Conservation (phyloP, 2,888 invertebrate genomes). For the Sepioteuthis lessoniana region DNA sequence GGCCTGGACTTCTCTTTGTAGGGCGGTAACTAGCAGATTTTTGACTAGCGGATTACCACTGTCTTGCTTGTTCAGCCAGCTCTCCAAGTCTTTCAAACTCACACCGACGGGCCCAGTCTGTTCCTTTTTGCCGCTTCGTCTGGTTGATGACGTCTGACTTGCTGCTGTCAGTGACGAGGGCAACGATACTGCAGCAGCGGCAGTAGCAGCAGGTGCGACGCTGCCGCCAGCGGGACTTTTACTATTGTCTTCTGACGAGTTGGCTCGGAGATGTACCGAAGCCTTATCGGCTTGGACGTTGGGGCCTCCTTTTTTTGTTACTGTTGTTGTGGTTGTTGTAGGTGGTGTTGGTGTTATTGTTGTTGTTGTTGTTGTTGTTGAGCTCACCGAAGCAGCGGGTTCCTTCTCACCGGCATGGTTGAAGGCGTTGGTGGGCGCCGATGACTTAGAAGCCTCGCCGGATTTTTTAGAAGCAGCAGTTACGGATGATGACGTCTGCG, state of each 20-base stretch:
- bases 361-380: not conserved
- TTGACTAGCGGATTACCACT: slow-evolving; percentile 59
- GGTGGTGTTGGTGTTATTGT: not conserved
- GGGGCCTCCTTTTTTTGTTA: not conserved
- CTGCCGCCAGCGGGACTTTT: slow-evolving; percentile 35
- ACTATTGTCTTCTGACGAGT: slow-evolving; percentile 2
- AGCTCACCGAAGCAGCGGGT: not conserved
- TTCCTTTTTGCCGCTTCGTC: not conserved
- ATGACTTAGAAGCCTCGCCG: not conserved
- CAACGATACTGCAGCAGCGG: not conserved
- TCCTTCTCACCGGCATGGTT: not conserved
- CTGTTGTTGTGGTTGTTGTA: not conserved
- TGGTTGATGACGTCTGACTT: not conserved
- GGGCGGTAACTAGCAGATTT: slow-evolving; percentile 79
- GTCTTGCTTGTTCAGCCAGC: slow-evolving; percentile 65
- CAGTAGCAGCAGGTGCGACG: slow-evolving; percentile 35
- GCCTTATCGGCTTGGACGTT: not conserved
- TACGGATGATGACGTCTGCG: not conserved
- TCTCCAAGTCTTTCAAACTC: slow-evolving; percentile 65
- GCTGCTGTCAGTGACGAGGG: not conserved
- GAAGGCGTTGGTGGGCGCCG: not conserved
- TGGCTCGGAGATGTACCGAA: not conserved
- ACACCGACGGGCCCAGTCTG: slow-evolving; percentile 57
- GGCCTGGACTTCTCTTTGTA: slow-evolving; percentile 83
- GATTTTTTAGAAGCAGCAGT: not conserved